Evolutionary conservation across 2,113 vertebrate species (phyloP), one percentile per base, ranked within the genome.

Genomic region (Ursus arctos): DNA sequence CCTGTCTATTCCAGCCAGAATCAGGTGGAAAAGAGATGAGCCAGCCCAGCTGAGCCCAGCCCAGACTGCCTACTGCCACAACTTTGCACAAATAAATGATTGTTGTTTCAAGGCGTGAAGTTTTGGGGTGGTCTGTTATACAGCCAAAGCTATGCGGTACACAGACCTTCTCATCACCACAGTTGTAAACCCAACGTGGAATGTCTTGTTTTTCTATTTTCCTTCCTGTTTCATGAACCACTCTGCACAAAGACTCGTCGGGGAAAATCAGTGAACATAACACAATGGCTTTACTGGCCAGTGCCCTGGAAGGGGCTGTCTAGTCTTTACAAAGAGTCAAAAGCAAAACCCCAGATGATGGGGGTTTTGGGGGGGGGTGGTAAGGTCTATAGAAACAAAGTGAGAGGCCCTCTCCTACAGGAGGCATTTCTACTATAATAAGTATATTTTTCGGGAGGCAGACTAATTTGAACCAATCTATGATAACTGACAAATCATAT

Each of bases 131-230:
- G 31, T 77, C 15, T 67, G 21, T 65, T 21, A 65, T 3, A 61
- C 1, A 92, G 72, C 57, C 72, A 91, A 72, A 77, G 40, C 71
- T 79, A 10, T 4, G 47, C 6, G 1, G 49, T 33, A 47, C 28
- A 26, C 49, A 61, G 49, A 31, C 19, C 18, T 79, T 36, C 59
- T 94, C 49, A 49, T 43, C 9, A 61, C 8, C 31, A 43, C 24
- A n/a, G 57, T 59, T 59, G 13, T 90, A 91, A 93, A 91, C 55
- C 33, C 93, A 88, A 77, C 47, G 49, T 8, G 36, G 33, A 94
- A 22, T 47, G 15, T 28, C 43, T 49, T 16, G 18, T 36, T 72
- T 84, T 88, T 53, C 84, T 90, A 6, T 47, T 90, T 76, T 89
- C 59, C 36, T 61, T 49, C 43, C 57, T 57, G 1, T 76, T 57